Evolutionary conservation across 2,888 invertebrate genomes (phyloP), one percentile per base, ranked within the genome.

Genomic region (Eupithecia insigniata): DNA sequence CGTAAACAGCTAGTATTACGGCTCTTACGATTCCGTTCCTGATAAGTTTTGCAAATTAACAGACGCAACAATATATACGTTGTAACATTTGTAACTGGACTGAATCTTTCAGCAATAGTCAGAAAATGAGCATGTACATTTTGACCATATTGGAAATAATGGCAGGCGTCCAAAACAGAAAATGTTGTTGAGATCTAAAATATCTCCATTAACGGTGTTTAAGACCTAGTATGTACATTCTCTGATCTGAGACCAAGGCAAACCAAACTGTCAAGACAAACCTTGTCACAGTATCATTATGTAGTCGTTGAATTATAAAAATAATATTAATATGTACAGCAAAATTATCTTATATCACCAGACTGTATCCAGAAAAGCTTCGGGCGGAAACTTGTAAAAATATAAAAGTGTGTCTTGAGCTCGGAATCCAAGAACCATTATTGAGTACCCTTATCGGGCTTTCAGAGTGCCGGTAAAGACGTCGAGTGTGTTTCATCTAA

Each of bases 381-480:
- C 8, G 10, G 32, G 30, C 61, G 61, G 61, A 61, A 32, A 61
- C 61, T 34, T 62, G 61, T 62, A 34, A 62, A 61, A 62, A 62
- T 34, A 30, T 10, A 62, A 32, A 32, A 62, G 61, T 62, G 34
- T 34, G 28, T n/a, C n/a, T 34, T 62, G 34, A 62, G 32, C 61
- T 79, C 79, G 80, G 83, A 79, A 80, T 84, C 80, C 71, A 74
- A 78, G 78, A 80, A 83, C 83, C 85, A 87, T 87, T 86, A 87
- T 86, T 82, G 84, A 82, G 83, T 81, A 83, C 82, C 85, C 83
- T 82, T 82, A 84, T 83, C 83, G 82, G 84, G 85, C 89, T 88
- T 87, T 88, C 84, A 85, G 83, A 78, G 76, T 71, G 72, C 75
- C 75, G 82, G 88, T 84, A 68, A 87, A 82, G 88, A 83, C 77